Base-by-base conservation (phyloP, 2,888 invertebrate species). In the Cheilosia pagana region DNA sequence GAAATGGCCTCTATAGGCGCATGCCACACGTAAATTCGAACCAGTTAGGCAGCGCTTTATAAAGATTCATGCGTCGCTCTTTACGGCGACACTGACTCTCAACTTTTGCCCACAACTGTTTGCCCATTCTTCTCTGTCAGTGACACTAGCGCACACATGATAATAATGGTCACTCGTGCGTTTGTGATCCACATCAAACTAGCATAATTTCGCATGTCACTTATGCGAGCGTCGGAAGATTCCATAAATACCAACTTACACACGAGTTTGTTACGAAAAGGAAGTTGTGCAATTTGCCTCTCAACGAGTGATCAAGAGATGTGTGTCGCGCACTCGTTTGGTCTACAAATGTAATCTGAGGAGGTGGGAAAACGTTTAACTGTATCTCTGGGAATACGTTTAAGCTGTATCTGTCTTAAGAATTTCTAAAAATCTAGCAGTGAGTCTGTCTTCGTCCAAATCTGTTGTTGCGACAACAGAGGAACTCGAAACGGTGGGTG, bases 201-300 rank as follows among this genome's bases (percentile, higher is more conserved):
- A 43, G 45, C 81, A 76, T 81, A 70, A 52, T 76, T 35, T 65
- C 35, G 12, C 19, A 16, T 31, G 43, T 28, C 23, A 16, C 45
- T 52, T 55, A 48, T 59, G 31, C 14, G n/a, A 62, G n/a, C 41
- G 25, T 35, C 48, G 14, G 21, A 48, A 50, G 41, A 31, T 52
- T 35, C 31, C 50, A 14, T 39, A 57, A 35, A 35, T 74, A 55
- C 39, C 31, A 62, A 43, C 25, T 59, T 35, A 12, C 10, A 10
- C 8, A 28, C 8, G 28, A 70, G 50, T 41, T 48, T 12, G 50
- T 43, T 28, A 52, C 19, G 23, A 72, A 76, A 52, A 76, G 76
- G 63, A 81, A 81, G 63, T 81, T 81, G 81, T 68, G 65, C 70
- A 81, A 81, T 76, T 71, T 81, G 28, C 59, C 63, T 70, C 63